phyloP scores from a whole-genome alignment of 2,888 invertebrate species.

The Odontomyia ornata region DNA sequence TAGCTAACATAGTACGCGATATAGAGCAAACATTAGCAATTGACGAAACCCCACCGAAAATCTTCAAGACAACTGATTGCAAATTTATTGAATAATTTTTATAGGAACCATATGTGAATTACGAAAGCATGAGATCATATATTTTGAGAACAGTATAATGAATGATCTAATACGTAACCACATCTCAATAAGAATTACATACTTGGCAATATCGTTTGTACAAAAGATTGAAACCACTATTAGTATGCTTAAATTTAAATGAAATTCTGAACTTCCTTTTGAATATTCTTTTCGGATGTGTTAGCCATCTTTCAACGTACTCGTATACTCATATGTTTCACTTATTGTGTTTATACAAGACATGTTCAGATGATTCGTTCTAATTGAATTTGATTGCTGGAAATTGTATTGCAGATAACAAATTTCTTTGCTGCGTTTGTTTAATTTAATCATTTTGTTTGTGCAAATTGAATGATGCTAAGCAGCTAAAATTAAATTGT shows the following conservation, averaged over 20 bases:
- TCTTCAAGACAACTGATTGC: neutral
- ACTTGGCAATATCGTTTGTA: neutral
- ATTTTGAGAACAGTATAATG: neutral
- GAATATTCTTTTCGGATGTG: no score
- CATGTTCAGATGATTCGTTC: no score
- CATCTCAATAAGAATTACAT: neutral
- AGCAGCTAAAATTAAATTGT: no score
- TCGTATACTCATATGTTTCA: no score
- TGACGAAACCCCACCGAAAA: neutral
- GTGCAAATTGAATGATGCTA: no score
- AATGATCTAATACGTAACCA: neutral
- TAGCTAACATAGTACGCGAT: constrained; percentile 5
- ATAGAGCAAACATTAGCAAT: neutral
- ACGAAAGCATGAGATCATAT: constrained; percentile 26
- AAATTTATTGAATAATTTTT: neutral
- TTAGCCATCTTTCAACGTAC: no score
- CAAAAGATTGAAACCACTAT: neutral
- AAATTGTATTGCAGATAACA: neutral
- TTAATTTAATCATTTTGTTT: neutral
- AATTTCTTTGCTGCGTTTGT: constrained; percentile 6
- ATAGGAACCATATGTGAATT: constrained; percentile 17
- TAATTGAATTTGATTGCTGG: constrained; percentile 13
- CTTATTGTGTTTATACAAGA: no score
- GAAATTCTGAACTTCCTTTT: no score
- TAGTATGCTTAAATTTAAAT: neutral